Conservation (phyloP, 2,888 invertebrate genomes). For the Palloptera scutellata region DNA sequence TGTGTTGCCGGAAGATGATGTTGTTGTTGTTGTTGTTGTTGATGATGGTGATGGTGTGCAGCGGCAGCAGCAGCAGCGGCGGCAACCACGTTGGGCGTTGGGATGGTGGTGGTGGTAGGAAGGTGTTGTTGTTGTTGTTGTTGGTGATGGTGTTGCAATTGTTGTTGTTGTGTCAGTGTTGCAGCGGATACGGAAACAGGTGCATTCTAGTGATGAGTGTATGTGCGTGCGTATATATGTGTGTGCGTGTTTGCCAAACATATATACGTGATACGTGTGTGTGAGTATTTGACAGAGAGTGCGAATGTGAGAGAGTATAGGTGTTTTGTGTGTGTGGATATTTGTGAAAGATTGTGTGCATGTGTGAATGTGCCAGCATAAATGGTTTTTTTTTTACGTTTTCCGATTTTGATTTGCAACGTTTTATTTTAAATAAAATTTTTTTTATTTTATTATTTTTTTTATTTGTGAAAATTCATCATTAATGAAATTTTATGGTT, state of each 20-base stretch:
- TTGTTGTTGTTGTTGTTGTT: no score
- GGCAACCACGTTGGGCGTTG: conserved; percentile 67
- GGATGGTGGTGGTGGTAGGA: conserved; percentile 58
- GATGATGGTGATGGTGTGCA: conserved; percentile 50
- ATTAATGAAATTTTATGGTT: conserved; percentile 39
- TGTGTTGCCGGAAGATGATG: conserved; percentile 42
- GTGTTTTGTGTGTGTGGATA: conserved; percentile 1
- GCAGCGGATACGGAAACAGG: conserved; percentile 60
- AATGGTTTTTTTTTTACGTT: conserved; percentile 2
- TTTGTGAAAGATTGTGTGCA: conserved; percentile 9
- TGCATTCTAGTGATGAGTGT: conserved; percentile 50
- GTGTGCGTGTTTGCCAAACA: conserved; percentile 7
- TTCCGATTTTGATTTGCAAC: conserved; percentile 9
- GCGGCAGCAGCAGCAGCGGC: conserved; percentile 67
- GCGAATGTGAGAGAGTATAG: neutral
- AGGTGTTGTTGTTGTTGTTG: conserved; percentile 44
- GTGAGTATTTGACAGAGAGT: conserved; percentile 27
- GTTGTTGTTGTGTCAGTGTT: conserved; percentile 62
- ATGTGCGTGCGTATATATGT: conserved; percentile 30
- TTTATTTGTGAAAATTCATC: conserved; percentile 28
- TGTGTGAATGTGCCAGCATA: conserved; percentile 9
- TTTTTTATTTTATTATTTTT: conserved; percentile 15
- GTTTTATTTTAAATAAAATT: conserved; percentile 12
- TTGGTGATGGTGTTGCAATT: conserved; percentile 50
- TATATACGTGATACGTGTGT: conserved; percentile 31